Evolutionary conservation across 2,113 vertebrate genomes (phyloP).

Genomic region (Mirounga angustirostris): DNA sequence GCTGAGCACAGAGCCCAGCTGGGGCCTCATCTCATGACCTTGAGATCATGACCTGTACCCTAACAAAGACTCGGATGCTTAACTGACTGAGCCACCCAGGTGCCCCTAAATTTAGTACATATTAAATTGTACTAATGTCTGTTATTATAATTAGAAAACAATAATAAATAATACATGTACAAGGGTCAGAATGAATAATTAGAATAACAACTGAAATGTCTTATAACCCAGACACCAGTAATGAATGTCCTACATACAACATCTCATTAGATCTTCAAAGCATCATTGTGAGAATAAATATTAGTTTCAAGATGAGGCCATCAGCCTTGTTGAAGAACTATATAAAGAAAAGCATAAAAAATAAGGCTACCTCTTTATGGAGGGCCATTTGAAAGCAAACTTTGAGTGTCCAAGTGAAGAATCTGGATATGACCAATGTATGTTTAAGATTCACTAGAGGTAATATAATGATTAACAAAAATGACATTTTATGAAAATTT

Average conservation of each 20-base stretch:
- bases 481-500: constrained; percentile 47
- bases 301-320: constrained; percentile 13
- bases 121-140: background rate
- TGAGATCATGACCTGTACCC: background rate
- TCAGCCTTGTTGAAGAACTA: constrained; percentile 3
- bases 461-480: constrained; percentile 23
- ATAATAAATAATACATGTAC: background rate
- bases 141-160: background rate
- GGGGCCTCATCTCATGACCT: background rate
- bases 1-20: background rate
- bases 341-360: background rate
- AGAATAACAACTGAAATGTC: background rate
- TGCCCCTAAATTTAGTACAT: background rate
- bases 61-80: background rate
- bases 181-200: background rate
- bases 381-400: background rate
- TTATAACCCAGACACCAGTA: background rate
- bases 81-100: background rate
- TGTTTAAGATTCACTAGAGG: background rate
- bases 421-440: background rate
- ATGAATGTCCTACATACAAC: background rate
- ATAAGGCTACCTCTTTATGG: background rate
- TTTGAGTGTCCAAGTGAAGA: background rate
- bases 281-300: background rate
- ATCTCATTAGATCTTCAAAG: constrained; percentile 13